Percentiles rank a stretch among this genome's conserved stretches.
phyloP scores from a whole-genome alignment of 2,888 invertebrate species.

The Chymomyza procnemis region DNA sequence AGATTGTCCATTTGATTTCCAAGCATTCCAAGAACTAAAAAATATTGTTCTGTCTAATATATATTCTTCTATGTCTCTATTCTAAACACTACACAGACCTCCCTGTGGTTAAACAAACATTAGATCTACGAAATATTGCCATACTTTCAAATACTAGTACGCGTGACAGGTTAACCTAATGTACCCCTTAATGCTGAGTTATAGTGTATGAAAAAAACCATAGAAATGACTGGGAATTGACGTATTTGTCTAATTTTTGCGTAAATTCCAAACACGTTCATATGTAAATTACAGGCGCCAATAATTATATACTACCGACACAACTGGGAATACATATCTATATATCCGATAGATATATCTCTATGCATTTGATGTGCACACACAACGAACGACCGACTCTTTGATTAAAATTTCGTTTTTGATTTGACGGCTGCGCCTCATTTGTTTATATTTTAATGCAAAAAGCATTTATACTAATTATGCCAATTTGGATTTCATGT shows the following conservation, averaged over 20 bases:
- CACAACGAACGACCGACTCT: too few species aligned
- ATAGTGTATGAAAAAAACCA: constrained; percentile 25
- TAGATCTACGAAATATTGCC: too few species aligned
- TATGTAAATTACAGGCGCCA: constrained; percentile 44
- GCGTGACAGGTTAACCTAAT: too few species aligned
- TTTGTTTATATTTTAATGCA: constrained; percentile 30
- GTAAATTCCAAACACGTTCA: constrained; percentile 53
- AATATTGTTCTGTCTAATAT: too few species aligned
- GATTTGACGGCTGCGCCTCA: constrained; percentile 30
- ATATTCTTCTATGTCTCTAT: too few species aligned
- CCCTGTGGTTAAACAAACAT: too few species aligned
- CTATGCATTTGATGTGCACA: neutral
- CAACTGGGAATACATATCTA: too few species aligned
- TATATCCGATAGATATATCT: neutral
- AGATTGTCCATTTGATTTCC: too few species aligned
- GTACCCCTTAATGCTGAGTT: neutral
- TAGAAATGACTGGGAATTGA: neutral
- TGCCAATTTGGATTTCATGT: constrained; percentile 37
- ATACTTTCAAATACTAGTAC: too few species aligned
- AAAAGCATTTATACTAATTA: constrained; percentile 16
- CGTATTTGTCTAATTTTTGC: constrained; percentile 23
- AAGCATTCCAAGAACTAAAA: too few species aligned
- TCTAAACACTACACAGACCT: too few species aligned
- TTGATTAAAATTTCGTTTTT: neutral
- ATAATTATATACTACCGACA: neutral